A percentile compares a stretch with the other conserved stretches of the same genome.
Conservation (phyloP, 2,797 vertebrate genomes). For the Ptychadena robeensis region DNA sequence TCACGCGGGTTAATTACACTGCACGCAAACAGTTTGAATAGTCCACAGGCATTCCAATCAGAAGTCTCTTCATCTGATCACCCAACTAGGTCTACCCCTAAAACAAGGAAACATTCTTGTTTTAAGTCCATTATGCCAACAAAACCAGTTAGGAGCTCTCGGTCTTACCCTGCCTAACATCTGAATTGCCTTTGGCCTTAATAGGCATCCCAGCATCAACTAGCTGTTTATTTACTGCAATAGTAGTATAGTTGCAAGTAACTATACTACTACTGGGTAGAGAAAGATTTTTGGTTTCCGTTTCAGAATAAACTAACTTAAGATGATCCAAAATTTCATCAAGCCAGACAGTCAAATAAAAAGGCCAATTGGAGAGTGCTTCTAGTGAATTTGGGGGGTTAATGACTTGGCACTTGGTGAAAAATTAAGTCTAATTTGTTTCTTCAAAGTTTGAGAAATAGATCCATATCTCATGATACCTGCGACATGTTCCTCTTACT, state of each 20-base stretch:
- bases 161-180: slow-evolving; percentile 22
- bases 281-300: too few species aligned
- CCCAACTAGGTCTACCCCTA: background rate
- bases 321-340: too few species aligned
- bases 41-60: background rate
- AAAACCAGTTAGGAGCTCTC: slow-evolving; percentile 74
- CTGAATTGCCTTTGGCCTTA: too few species aligned
- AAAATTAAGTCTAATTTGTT: background rate
- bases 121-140: slow-evolving; percentile 68
- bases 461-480: background rate
- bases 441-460: background rate
- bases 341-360: too few species aligned
- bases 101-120: slow-evolving; percentile 54
- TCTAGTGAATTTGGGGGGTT: too few species aligned
- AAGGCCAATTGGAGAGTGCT: too few species aligned
- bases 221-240: too few species aligned
- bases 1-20: background rate
- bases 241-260: too few species aligned
- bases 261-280: too few species aligned
- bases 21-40: background rate
- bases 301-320: too few species aligned
- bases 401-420: too few species aligned
- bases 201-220: too few species aligned
- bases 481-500: background rate
- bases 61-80: background rate